phyloP scores from a whole-genome alignment of 1,140 invertebrate genomes.

The Dryas iulia region DNA sequence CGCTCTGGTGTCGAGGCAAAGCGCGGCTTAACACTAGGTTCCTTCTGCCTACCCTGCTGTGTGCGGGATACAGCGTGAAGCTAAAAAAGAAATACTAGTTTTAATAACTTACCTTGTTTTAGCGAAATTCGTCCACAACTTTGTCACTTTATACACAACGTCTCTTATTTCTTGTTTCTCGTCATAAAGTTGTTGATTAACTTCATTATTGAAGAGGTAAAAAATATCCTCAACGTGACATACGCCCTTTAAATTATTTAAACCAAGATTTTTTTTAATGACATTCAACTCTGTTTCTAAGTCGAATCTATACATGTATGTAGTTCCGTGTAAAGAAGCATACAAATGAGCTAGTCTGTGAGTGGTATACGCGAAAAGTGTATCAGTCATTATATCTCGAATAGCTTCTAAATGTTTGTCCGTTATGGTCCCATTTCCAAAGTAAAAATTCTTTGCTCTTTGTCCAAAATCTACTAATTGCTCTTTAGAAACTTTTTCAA shows the following conservation, averaged over 20 bases:
- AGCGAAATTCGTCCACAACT: constrained; percentile 86
- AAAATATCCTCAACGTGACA: not conserved
- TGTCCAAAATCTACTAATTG: constrained; percentile 52
- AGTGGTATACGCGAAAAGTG: constrained; percentile 66
- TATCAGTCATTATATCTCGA: constrained; percentile 61
- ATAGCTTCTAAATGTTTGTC: constrained; percentile 50
- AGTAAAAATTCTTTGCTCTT: constrained; percentile 71
- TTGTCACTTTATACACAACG: constrained; percentile 71
- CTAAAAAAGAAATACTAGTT: no score
- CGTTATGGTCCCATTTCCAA: constrained; percentile 59
- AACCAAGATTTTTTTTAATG: constrained; percentile 39
- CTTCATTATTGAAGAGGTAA: not conserved
- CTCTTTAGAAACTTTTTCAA: constrained; percentile 26
- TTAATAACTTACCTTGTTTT: constrained; percentile 79
- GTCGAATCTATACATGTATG: constrained; percentile 78
- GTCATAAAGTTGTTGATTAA: constrained; percentile 49
- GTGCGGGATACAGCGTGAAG: no score
- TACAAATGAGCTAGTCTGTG: constrained; percentile 61
- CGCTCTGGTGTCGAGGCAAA: no score
- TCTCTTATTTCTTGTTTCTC: constrained; percentile 49
- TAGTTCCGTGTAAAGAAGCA: constrained; percentile 35
- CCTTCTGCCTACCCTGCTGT: no score
- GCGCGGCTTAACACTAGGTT: no score
- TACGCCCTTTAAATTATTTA: constrained; percentile 37
- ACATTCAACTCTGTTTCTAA: constrained; percentile 60